Percentiles rank a stretch among this genome's conserved stretches.
Evolutionary conservation across 2,113 vertebrate species (phyloP).

Genomic region (Zingel zingel): DNA sequence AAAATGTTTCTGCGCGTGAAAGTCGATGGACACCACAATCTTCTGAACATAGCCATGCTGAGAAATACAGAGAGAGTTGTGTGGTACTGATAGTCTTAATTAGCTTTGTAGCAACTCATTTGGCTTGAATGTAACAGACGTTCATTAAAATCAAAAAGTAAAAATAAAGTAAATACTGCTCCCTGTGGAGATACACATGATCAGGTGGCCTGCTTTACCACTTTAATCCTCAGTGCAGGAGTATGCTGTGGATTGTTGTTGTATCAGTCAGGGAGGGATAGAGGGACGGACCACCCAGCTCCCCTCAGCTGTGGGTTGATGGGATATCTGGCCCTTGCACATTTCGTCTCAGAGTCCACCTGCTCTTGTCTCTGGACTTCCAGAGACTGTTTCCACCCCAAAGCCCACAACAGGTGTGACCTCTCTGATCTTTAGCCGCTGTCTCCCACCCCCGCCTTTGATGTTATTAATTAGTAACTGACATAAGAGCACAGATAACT

Average conservation of each 20-base stretch:
- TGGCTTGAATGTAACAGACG: too few relatives aligned
- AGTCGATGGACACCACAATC: too few relatives aligned
- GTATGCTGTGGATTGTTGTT: conserved; percentile 34
- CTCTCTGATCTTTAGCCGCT: conserved; percentile 24
- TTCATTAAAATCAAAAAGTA: too few relatives aligned
- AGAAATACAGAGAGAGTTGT: too few relatives aligned
- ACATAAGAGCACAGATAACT: conserved; percentile 10
- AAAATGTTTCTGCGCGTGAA: too few relatives aligned
- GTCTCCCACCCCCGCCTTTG: neutral
- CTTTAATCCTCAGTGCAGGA: conserved; percentile 42
- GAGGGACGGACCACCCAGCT: conserved; percentile 59
- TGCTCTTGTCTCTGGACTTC: conserved; percentile 48
- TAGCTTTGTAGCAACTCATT: too few relatives aligned
- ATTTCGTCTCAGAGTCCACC: conserved; percentile 53
- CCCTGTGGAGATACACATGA: conserved; percentile 18
- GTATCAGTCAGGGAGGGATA: neutral
- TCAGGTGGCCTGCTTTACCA: conserved; percentile 43
- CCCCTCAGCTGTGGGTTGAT: conserved; percentile 62
- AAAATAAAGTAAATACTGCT: too few relatives aligned
- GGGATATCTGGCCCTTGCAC: conserved; percentile 31
- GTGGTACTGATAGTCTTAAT: too few relatives aligned
- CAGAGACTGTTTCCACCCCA: conserved; percentile 26
- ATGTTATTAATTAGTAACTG: conserved; percentile 28
- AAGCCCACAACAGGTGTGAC: conserved; percentile 67
- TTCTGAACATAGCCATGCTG: too few relatives aligned